Percentiles rank a stretch among this genome's conserved stretches.
Conservation (phyloP, 2,113 vertebrate species). For the human (Homo sapiens) region DNA sequence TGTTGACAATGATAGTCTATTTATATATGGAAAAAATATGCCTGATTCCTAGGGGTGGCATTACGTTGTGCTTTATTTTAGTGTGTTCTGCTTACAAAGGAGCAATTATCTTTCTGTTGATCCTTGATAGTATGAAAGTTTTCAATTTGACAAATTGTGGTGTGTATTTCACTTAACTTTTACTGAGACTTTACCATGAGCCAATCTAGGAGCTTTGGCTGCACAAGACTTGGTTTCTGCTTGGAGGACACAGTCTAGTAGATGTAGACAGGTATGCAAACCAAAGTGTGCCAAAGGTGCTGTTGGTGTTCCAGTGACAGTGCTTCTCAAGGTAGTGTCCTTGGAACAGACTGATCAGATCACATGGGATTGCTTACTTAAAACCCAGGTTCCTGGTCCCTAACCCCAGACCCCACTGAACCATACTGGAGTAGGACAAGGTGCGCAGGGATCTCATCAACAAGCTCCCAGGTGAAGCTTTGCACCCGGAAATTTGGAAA, state of each 20-base stretch:
- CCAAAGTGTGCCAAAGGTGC: neutral
- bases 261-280: neutral
- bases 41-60: neutral
- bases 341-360: neutral
- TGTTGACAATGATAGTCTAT: neutral
- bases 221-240: neutral
- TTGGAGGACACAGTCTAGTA: neutral
- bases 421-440: neutral
- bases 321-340: neutral
- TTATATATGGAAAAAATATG: neutral
- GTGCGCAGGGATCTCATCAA: too few species aligned
- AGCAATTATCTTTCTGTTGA: neutral
- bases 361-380: neutral
- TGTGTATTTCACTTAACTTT: neutral
- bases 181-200: neutral
- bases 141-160: neutral
- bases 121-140: neutral
- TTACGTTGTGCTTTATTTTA: neutral
- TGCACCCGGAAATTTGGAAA: neutral
- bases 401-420: neutral
- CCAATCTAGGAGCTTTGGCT: neutral
- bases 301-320: neutral
- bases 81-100: neutral
- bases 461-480: neutral
- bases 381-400: neutral